Conservation (phyloP, 2,888 invertebrate genomes). For the Campopleginae sp. region DNA sequence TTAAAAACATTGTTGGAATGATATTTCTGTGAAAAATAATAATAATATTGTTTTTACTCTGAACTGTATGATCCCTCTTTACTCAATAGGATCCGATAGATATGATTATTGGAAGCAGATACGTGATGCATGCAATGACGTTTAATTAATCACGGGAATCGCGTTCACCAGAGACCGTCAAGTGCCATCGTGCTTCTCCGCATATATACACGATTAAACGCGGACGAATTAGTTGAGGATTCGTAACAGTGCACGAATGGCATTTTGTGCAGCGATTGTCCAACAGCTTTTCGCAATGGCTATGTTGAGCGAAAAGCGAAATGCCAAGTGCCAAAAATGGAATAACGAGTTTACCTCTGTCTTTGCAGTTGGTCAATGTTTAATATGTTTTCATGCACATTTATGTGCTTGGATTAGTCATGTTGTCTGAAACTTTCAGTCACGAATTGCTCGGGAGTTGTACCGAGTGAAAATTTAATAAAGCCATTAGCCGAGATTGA, state of each 20-base stretch:
- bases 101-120: slow-evolving; percentile 20
- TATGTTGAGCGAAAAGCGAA: background rate
- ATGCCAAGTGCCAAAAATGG: background rate
- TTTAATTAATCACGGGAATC: slow-evolving; percentile 41
- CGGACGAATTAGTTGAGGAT: slow-evolving; percentile 47
- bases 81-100: background rate
- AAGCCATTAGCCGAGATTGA: slow-evolving; percentile 3
- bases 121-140: slow-evolving; percentile 3
- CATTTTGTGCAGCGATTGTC: background rate
- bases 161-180: slow-evolving; percentile 8
- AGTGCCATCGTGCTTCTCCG: slow-evolving; percentile 30
- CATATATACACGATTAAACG: slow-evolving; percentile 27
- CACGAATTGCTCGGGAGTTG: background rate
- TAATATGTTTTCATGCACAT: background rate
- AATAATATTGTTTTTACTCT: background rate
- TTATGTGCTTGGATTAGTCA: background rate
- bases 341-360: background rate
- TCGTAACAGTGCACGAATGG: slow-evolving; percentile 21
- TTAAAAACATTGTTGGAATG: background rate
- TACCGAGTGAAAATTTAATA: background rate
- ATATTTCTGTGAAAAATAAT: background rate
- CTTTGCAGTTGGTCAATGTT: background rate
- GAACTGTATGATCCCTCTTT: slow-evolving; percentile 21
- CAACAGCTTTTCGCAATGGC: background rate
- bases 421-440: background rate